Evolutionary conservation across 2,888 invertebrate genomes (phyloP).

Genomic region (Octodonta nipae): DNA sequence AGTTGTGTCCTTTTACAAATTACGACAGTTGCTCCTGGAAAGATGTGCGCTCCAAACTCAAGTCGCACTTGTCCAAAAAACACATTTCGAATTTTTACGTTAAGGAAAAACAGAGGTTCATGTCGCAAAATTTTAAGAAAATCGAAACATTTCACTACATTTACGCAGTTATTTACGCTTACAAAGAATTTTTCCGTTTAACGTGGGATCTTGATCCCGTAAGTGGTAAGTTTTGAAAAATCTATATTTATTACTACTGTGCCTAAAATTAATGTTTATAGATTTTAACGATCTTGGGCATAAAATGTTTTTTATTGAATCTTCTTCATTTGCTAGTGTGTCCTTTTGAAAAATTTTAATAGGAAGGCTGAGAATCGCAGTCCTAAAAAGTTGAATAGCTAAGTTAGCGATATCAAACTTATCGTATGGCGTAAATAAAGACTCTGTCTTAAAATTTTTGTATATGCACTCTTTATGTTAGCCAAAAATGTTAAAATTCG

Average conservation of each 20-base stretch:
- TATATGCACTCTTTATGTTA: too few relatives aligned
- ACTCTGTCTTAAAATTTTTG: too few relatives aligned
- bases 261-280: not conserved
- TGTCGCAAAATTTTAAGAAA: conserved; percentile 12
- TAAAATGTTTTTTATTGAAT: too few relatives aligned
- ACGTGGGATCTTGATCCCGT: conserved; percentile 15
- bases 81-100: conserved; percentile 14
- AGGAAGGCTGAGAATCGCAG: too few relatives aligned
- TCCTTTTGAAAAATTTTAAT: too few relatives aligned
- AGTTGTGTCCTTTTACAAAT: conserved; percentile 3
- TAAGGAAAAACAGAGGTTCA: conserved; percentile 13
- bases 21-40: conserved; percentile 13
- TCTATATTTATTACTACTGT: not conserved
- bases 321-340: too few relatives aligned
- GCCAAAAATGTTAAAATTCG: too few relatives aligned
- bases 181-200: conserved; percentile 14
- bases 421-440: too few relatives aligned
- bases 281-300: too few relatives aligned
- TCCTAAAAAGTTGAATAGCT: too few relatives aligned
- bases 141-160: conserved; percentile 13
- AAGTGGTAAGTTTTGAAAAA: conserved; percentile 9
- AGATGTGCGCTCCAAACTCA: conserved; percentile 8
- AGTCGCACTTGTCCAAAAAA: conserved; percentile 9
- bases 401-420: too few relatives aligned
- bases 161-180: conserved; percentile 13